Conservation (phyloP, 2,888 invertebrate species). For the Lycophotia porphyrea region DNA sequence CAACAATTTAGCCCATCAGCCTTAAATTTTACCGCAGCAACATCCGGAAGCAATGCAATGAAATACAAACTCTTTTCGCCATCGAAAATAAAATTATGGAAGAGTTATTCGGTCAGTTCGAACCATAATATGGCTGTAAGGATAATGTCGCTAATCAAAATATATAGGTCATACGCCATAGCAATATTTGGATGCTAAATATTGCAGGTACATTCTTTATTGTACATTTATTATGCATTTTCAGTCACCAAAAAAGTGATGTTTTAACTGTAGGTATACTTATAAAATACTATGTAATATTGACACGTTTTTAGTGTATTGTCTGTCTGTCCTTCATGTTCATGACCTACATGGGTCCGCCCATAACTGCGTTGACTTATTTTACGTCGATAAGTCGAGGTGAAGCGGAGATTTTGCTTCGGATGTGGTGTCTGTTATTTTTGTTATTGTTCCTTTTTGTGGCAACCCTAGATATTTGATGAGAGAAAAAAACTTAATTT, state of each 20-base stretch:
- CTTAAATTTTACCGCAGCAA: slow-evolving; percentile 2
- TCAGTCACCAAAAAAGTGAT: slow-evolving; percentile 38
- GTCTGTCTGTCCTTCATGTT: slow-evolving; percentile 34
- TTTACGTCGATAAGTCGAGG: slow-evolving; percentile 31
- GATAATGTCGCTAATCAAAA: slow-evolving; percentile 41
- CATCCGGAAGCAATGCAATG: slow-evolving; percentile 4
- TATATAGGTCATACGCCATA: slow-evolving; percentile 24
- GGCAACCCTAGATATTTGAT: slow-evolving; percentile 31
- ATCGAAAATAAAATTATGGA: background rate
- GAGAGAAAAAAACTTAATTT: background rate
- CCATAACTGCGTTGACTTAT: slow-evolving; percentile 36
- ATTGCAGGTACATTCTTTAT: slow-evolving; percentile 31
- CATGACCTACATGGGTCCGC: slow-evolving; percentile 34
- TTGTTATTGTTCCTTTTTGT: slow-evolving; percentile 25
- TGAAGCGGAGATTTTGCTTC: slow-evolving; percentile 31
- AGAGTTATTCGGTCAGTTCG: background rate
- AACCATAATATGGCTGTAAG: background rate
- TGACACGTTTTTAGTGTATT: slow-evolving; percentile 47
- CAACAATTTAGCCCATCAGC: background rate
- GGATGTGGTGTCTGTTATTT: slow-evolving; percentile 24
- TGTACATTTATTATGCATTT: slow-evolving; percentile 57
- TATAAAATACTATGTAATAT: slow-evolving; percentile 41
- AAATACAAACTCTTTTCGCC: background rate
- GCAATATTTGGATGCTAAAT: slow-evolving; percentile 48
- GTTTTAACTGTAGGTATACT: slow-evolving; percentile 34